These are phyloP conservation scores for Passer domesticus DNA, from an alignment of 2,113 vertebrate genomes.

Conservation along the genomic window DNA sequence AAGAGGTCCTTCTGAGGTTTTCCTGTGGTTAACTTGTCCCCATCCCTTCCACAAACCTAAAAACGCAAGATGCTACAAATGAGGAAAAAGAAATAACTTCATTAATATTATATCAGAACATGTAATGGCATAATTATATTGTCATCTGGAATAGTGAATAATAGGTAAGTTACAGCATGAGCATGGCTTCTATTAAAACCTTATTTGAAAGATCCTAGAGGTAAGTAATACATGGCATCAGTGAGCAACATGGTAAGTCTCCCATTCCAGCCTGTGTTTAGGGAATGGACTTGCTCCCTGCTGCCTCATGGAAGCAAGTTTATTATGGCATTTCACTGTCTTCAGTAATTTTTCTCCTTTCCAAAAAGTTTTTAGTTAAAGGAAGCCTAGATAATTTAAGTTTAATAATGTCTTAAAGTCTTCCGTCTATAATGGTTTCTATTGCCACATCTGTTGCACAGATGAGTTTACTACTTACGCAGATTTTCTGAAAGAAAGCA, in stretches of 20 bases:
- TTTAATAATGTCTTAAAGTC: not conserved
- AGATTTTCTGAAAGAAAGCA: not conserved
- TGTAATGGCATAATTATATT: not conserved
- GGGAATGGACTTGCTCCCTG: not conserved
- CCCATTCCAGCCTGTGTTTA: not conserved
- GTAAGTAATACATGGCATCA: not conserved
- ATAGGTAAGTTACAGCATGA: not conserved
- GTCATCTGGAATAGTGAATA: not conserved
- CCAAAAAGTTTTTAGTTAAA: not conserved
- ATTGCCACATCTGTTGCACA: not conserved
- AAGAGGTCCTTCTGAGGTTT: not conserved
- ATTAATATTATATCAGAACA: not conserved
- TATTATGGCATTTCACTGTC: not conserved
- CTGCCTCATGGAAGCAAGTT: not conserved
- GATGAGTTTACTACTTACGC: rapidly evolving
- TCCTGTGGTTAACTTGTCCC: not conserved
- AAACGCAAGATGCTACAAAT: not conserved
- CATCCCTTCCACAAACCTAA: not conserved
- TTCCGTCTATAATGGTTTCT: not conserved
- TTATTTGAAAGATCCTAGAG: not conserved
- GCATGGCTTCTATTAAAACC: not conserved
- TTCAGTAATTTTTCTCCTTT: not conserved
- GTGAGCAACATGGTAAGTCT: not conserved
- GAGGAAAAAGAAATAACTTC: not conserved
- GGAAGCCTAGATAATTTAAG: not conserved